Evolutionary conservation across 1,140 invertebrate species (phyloP).

Genomic region (Homalodisca vitripennis): DNA sequence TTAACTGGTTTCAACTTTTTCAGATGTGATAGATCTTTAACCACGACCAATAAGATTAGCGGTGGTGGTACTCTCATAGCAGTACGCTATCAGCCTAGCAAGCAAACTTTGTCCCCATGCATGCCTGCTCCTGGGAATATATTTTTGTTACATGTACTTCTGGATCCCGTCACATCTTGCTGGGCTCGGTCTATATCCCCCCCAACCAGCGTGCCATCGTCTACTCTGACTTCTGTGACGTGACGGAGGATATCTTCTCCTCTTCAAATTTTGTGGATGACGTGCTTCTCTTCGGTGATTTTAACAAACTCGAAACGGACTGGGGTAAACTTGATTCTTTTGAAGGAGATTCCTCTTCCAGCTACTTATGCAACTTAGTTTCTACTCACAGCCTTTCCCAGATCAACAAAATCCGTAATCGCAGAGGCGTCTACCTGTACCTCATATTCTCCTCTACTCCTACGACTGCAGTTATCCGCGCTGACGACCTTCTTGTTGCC

Average conservation of each 20-base stretch:
- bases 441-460: constrained; percentile 9
- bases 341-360: background rate
- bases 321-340: background rate
- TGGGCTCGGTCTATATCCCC: background rate
- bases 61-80: background rate
- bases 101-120: background rate
- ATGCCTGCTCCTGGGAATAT: background rate
- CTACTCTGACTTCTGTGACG: background rate
- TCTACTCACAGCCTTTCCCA: background rate
- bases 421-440: constrained; percentile 12
- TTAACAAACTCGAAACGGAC: background rate
- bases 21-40: background rate
- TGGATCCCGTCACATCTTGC: background rate
- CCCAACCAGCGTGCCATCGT: background rate
- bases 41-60: background rate
- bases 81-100: background rate
- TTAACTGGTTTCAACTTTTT: background rate
- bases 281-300: background rate
- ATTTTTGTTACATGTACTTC: background rate
- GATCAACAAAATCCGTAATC: constrained; percentile 6
- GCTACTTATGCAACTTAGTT: background rate
- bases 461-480: background rate
- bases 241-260: background rate
- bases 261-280: background rate
- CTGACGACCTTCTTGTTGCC: background rate